Evolutionary conservation across 2,797 vertebrate species (phyloP), one percentile per base, ranked within the genome.

Genomic region (Cynodonichthys magdalenae): DNA sequence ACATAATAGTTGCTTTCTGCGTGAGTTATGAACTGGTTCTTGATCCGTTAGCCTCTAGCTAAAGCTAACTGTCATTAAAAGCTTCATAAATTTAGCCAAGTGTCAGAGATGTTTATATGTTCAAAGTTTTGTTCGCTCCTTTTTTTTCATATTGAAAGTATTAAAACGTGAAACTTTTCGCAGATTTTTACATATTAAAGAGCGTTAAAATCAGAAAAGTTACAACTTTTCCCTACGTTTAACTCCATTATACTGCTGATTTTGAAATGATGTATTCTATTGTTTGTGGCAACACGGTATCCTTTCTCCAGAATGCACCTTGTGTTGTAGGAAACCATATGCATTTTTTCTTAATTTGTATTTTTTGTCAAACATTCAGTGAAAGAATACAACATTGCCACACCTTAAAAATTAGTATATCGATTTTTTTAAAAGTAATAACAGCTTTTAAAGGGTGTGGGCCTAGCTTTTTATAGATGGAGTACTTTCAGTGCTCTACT

Each of bases 21-120:
- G 72, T 59, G 84, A 79, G 59, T 79, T 81, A 17, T 11, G 74
- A 24, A 58, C 54, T 63, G 63, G 34, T 79, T 71, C 59, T 77
- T 45, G 68, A 28, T 55, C 61, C 42, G 17, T 54, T 71, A 81
- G 71, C 74, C 1, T 31, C 2, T 17, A 15, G 84, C 77, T 82
- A 81, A 73, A 66, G 71, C 71, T 74, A 80, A 54, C 64, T 41
- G 51, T 15, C 19, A 5, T 31, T 61, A 60, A 12, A 54, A 18
- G 34, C 29, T 3, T n/a, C 46, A 17, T 2, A 6, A 5, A 48
- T 2, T 39, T 51, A 27, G 31, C 15, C 5, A 7, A 18, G 0
- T 52, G 54, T 57, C 1, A 45, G 34, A 34, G 3, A 19, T 41
- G 12, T 28, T 14, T 29, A 6, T 24, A 10, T 6, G 8, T 7